These are phyloP conservation scores for Neotoxoptera formosana DNA, from an alignment of 1,140 invertebrate genomes.

Conservation along the genomic window DNA sequence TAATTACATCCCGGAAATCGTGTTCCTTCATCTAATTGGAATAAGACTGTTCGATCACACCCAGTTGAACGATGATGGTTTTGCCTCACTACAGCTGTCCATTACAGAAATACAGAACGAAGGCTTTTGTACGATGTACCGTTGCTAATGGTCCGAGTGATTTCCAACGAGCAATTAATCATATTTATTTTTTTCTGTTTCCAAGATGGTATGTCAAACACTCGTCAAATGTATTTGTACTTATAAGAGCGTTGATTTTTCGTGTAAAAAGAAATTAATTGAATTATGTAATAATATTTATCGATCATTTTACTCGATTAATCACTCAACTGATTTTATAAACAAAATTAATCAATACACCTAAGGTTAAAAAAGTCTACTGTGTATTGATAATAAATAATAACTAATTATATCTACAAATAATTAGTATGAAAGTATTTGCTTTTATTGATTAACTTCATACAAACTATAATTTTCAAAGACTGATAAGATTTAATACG, in stretches of 20 bases:
- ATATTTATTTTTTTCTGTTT: slow-evolving; percentile 1
- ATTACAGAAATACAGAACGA: slow-evolving; percentile 32
- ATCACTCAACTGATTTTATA: not conserved
- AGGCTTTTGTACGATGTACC: not conserved
- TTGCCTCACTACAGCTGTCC: slow-evolving; percentile 1
- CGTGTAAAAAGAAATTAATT: not conserved
- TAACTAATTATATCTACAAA: not conserved
- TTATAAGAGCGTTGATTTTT: not conserved
- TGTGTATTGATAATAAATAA: not conserved
- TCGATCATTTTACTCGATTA: not conserved
- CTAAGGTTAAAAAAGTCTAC: not conserved
- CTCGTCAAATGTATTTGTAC: slow-evolving; percentile 9
- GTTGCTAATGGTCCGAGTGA: slow-evolving; percentile 26
- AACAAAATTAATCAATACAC: not conserved
- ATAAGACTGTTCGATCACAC: slow-evolving; percentile 6
- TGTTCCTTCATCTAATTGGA: slow-evolving; percentile 23
- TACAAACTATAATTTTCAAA: not conserved
- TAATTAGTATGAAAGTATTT: not conserved
- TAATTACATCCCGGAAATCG: slow-evolving; percentile 5
- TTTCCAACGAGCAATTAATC: slow-evolving; percentile 39
- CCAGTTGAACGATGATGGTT: slow-evolving; percentile 8
- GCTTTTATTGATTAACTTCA: not conserved
- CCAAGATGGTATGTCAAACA: slow-evolving; percentile 8
- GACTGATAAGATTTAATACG: not conserved
- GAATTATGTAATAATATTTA: not conserved